These are phyloP conservation scores for Papilio gigon DNA, from an alignment of 2,888 invertebrate genomes.

Conservation along the genomic window DNA sequence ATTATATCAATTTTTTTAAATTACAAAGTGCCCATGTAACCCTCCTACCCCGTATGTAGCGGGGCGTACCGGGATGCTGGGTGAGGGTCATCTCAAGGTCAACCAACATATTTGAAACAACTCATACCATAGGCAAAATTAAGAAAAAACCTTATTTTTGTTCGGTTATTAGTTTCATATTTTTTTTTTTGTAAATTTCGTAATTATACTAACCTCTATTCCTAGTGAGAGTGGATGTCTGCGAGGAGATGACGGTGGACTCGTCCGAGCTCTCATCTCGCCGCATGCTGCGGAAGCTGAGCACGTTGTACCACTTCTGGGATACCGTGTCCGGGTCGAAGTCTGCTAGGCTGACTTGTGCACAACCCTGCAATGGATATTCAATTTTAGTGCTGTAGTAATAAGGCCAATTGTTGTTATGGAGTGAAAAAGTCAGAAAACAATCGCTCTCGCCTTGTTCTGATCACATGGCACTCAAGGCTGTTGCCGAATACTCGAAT, in stretches of 20 bases:
- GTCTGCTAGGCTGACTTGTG: constrained; percentile 97
- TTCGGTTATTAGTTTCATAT: too few species aligned
- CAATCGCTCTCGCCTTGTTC: constrained; percentile 77
- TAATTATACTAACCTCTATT: constrained; percentile 88
- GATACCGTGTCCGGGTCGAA: constrained; percentile 92
- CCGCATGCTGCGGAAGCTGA: constrained; percentile 84
- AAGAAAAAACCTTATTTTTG: too few species aligned
- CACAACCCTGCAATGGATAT: constrained; percentile 88
- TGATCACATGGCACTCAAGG: constrained; percentile 79
- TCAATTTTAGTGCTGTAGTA: constrained; percentile 37
- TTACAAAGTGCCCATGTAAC: too few species aligned
- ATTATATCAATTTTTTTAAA: background rate
- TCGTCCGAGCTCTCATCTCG: constrained; percentile 98
- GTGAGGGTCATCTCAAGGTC: too few species aligned
- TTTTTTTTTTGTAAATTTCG: too few species aligned
- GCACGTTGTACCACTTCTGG: constrained; percentile 96
- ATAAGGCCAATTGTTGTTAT: background rate
- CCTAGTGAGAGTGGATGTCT: constrained; percentile 96
- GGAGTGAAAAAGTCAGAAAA: constrained; percentile 53
- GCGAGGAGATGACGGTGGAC: constrained; percentile 97
- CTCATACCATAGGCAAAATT: too few species aligned
- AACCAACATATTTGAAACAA: too few species aligned
- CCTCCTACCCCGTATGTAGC: too few species aligned
- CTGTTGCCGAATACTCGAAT: constrained; percentile 77
- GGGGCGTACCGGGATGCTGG: too few species aligned